phyloP scores from a whole-genome alignment of 2,113 vertebrate genomes.

The Guaruba guarouba region DNA sequence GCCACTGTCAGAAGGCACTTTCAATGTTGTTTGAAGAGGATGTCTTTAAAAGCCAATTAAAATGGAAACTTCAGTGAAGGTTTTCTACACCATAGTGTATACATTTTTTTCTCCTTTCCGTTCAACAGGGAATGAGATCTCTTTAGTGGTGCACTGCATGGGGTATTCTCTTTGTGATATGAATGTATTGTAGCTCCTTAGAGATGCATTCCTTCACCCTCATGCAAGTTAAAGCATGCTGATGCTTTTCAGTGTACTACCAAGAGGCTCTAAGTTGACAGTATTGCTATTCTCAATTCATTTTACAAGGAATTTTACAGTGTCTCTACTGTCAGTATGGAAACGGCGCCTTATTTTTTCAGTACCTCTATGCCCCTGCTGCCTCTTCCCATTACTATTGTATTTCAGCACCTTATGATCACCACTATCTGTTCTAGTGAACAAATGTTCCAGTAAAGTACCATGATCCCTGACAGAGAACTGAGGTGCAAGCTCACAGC shows the following conservation, averaged over 20 bases:
- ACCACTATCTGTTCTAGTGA: not conserved
- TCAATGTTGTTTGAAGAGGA: not conserved
- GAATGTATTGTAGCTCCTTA: not conserved
- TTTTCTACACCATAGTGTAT: not conserved
- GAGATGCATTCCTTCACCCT: not conserved
- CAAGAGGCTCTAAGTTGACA: not conserved
- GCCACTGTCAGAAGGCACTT: not conserved
- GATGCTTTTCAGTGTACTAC: not conserved
- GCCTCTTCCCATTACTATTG: not conserved
- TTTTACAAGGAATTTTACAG: not conserved
- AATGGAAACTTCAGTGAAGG: not conserved
- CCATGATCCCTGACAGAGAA: not conserved
- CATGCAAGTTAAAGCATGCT: not conserved
- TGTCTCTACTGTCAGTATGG: not conserved
- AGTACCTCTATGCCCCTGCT: not conserved
- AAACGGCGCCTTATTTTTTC: not conserved
- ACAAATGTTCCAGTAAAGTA: not conserved
- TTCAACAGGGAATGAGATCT: not conserved
- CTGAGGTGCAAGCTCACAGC: not conserved
- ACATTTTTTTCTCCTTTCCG: not conserved
- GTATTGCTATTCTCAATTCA: not conserved
- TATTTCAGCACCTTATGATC: not conserved
- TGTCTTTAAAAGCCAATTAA: not conserved
- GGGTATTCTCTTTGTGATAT: not conserved
- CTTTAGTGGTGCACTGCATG: not conserved